Base-by-base conservation (phyloP, 2,113 vertebrate species). In the Podarcis cretensis region DNA sequence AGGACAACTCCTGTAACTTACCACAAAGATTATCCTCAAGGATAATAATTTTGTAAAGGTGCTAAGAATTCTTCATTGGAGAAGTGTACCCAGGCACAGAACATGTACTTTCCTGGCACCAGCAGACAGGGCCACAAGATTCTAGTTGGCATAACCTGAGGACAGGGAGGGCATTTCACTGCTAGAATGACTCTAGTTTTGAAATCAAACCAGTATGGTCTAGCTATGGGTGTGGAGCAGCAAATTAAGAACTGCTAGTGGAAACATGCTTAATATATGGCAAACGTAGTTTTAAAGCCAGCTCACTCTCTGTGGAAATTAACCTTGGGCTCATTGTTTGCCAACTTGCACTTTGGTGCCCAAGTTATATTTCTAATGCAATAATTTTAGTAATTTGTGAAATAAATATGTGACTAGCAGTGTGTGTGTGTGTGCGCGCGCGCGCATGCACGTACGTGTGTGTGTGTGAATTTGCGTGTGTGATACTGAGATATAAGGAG, bases 331-430 rank as follows among this genome's bases (percentile, higher is more conserved):
- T 30, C 76, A 23, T 69, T 13, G 27, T 81, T 89, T 25, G 75
- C 2, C 75, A 81, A 20, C 0, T 20, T 68, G 14, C 69, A 71
- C 37, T 35, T 16, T 14, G 20, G 6, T 14, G 30, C 71, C 75
- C 23, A 85, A 84, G 40, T 68, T 78, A 5, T 68, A n/a, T 81
- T 32, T 32, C 1, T 6, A 32, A 1, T 14, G 3, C 14, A 20
- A 65, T 10, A 0, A 0, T 21, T 74, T 6, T 37, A 7, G 30
- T 5, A 30, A 79, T 85, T 63, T 32, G 16, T 63, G 32, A 23
- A 21, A 40, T 86, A 23, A 40, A 43, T 8, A 0, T 0, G 10
- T 16, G 23, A 43, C 74, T 59, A 13, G 0, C 25, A 27, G 81
- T 6, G 2, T 20, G 48, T 68, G 25, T 40, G 35, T 32, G 25